A percentile compares a stretch with the other conserved stretches of the same genome.
Conservation (phyloP, 2,888 invertebrate genomes). For the Diadegma fenestrale region DNA sequence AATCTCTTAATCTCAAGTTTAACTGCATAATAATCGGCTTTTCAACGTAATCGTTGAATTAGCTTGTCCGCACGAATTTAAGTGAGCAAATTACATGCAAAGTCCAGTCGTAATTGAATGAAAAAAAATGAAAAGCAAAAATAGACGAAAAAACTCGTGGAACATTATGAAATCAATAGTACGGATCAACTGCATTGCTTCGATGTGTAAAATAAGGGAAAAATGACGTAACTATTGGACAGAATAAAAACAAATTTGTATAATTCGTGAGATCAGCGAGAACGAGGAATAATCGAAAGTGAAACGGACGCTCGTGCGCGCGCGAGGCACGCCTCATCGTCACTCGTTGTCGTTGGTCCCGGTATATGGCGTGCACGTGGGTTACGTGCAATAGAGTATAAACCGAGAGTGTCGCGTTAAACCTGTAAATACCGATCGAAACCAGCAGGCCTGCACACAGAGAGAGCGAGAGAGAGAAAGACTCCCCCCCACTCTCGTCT, state of each 20-base stretch:
- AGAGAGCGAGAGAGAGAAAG: background rate
- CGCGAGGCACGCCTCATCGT: conserved; percentile 64
- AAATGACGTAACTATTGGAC: background rate
- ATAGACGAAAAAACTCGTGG: background rate
- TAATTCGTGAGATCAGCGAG: conserved; percentile 46
- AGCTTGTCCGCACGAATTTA: background rate
- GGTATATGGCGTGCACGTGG: conserved; percentile 58
- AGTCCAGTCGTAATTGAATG: background rate
- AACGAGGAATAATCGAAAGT: conserved; percentile 67
- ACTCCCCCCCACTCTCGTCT: conserved; percentile 6
- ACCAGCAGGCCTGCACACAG: conserved; percentile 33
- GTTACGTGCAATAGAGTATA: conserved; percentile 44
- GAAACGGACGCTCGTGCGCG: conserved; percentile 68
- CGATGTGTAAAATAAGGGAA: background rate
- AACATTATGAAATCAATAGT: background rate
- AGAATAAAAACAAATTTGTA: conserved; percentile 9
- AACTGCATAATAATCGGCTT: too few species aligned
- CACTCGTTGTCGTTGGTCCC: conserved; percentile 51
- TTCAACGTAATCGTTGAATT: background rate
- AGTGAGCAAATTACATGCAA: background rate
- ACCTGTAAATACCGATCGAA: conserved; percentile 65
- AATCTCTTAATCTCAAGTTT: background rate
- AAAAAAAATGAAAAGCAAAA: background rate
- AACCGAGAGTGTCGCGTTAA: conserved; percentile 52
- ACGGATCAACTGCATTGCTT: background rate